phyloP scores from a whole-genome alignment of 2,113 vertebrate genomes.

The Desmodus rotundus region DNA sequence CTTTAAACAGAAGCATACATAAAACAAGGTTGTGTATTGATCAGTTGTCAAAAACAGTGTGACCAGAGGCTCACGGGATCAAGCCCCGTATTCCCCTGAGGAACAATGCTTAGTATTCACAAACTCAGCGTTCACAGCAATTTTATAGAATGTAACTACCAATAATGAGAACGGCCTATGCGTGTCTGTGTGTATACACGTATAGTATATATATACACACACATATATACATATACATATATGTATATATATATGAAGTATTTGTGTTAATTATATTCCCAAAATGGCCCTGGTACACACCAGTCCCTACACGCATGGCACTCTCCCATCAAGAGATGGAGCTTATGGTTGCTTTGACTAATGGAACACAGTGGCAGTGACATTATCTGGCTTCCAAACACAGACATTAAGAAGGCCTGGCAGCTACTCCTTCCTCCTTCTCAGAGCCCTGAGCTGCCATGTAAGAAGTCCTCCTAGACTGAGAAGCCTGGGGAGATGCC shows the following conservation, averaged over 20 bases:
- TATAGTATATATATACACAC: too few relatives aligned
- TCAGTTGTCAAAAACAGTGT: not conserved
- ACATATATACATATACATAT: rapidly evolving
- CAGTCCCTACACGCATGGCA: not conserved
- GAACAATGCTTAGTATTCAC: not conserved
- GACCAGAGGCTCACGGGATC: not conserved
- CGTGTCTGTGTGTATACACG: too few relatives aligned
- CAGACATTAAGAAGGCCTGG: not conserved
- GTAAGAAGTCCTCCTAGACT: not conserved
- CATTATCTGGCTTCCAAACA: not conserved
- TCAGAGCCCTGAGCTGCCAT: not conserved
- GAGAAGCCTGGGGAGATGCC: not conserved
- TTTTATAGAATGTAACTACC: not conserved
- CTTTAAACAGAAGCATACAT: not conserved
- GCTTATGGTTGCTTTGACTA: not conserved
- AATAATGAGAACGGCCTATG: not conserved
- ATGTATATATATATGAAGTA: not conserved
- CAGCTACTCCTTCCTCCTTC: not conserved
- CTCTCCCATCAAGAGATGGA: not conserved
- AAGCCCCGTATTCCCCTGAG: not conserved
- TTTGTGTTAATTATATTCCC: not conserved
- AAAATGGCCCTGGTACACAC: not conserved
- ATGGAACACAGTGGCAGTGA: not conserved
- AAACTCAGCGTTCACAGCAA: not conserved
- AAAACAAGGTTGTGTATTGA: not conserved